Evolutionary conservation across 2,113 vertebrate genomes (phyloP).

Genomic region (Peromyscus polionotus): DNA sequence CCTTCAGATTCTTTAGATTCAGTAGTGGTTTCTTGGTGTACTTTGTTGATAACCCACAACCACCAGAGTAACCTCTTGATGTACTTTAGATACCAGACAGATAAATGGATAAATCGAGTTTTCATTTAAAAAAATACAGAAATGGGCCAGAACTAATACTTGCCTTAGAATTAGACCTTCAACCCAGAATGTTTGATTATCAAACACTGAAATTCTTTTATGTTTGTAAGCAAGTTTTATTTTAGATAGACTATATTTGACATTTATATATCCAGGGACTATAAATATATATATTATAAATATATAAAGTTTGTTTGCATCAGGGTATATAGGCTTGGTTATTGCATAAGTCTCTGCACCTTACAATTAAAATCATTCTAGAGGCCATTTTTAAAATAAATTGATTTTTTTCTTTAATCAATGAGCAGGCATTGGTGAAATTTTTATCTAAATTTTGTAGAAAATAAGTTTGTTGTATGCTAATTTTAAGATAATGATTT

Average conservation of each 20-base stretch:
- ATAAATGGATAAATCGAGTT: neutral
- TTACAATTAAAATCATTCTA: neutral
- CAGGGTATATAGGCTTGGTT: conserved; percentile 11
- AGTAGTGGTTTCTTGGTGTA: neutral
- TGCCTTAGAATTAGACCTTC: conserved; percentile 26
- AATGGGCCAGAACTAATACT: neutral
- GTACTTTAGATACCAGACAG: neutral
- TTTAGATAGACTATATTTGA: conserved; percentile 45
- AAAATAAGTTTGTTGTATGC: conserved; percentile 24
- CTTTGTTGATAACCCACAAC: conserved; percentile 4
- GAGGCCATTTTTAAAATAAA: conserved; percentile 34
- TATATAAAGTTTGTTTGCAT: conserved; percentile 15
- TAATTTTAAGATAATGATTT: conserved; percentile 56
- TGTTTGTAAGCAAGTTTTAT: neutral
- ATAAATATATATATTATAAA: neutral
- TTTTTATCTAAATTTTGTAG: conserved; percentile 51
- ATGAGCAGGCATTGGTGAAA: neutral
- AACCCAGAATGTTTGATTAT: conserved; percentile 9
- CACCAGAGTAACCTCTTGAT: neutral
- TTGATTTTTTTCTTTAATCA: neutral
- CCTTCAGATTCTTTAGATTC: neutral
- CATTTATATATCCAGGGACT: neutral
- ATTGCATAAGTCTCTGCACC: neutral
- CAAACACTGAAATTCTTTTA: conserved; percentile 30
- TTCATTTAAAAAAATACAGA: conserved; percentile 34